phyloP scores from a whole-genome alignment of 2,888 invertebrate genomes.

The Pachliopta kotzebuea region DNA sequence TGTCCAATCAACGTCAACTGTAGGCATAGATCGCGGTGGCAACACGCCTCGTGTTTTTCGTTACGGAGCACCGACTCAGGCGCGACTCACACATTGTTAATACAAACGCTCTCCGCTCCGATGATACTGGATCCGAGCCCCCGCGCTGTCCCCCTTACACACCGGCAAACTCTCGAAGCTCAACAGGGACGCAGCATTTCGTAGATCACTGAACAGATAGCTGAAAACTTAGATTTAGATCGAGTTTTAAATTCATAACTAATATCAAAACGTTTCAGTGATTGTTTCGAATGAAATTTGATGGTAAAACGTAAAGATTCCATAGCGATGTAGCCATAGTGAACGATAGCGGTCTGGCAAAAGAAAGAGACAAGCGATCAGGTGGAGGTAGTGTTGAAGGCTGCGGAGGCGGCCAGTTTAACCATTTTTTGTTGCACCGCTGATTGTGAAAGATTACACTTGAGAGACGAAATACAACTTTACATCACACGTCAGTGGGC shows the following conservation, averaged over 20 bases:
- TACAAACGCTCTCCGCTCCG: constrained; percentile 68
- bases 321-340: constrained; percentile 40
- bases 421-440: constrained; percentile 79
- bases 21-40: constrained; percentile 74
- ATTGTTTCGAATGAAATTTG: constrained; percentile 31
- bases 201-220: constrained; percentile 27
- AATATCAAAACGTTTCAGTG: constrained; percentile 24
- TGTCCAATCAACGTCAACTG: constrained; percentile 64
- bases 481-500: constrained; percentile 81
- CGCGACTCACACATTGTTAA: constrained; percentile 80
- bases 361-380: constrained; percentile 69
- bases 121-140: constrained; percentile 70
- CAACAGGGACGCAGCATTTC: constrained; percentile 17
- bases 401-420: constrained; percentile 78
- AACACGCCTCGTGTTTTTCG: constrained; percentile 78
- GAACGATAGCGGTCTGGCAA: constrained; percentile 46
- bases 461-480: constrained; percentile 81
- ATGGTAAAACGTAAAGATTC: constrained; percentile 40
- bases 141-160: constrained; percentile 67
- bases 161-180: constrained; percentile 40
- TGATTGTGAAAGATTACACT: constrained; percentile 81
- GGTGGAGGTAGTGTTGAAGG: constrained; percentile 64
- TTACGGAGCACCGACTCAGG: constrained; percentile 78
- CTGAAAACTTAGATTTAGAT: constrained; percentile 10
- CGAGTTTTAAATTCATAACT: constrained; percentile 10